Conservation (phyloP, 2,888 invertebrate species). For the Xylota sylvarum region DNA sequence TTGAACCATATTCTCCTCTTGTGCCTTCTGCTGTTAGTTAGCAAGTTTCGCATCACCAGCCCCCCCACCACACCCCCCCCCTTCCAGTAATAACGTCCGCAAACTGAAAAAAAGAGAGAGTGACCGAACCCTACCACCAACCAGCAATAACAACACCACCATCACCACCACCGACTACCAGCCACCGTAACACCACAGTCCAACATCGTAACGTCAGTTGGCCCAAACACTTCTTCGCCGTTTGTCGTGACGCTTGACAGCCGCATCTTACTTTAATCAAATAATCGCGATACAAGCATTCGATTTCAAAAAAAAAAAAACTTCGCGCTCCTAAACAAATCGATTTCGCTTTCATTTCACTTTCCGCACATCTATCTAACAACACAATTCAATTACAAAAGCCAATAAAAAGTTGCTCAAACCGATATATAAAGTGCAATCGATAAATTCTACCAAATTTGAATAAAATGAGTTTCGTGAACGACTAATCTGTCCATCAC, state of each 20-base stretch:
- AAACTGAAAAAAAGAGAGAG: constrained; percentile 71
- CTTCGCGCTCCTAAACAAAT: constrained; percentile 53
- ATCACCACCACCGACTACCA: constrained; percentile 47
- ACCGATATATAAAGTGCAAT: constrained; percentile 6
- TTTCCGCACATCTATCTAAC: constrained; percentile 22
- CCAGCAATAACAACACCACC: constrained; percentile 13
- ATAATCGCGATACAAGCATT: constrained; percentile 48
- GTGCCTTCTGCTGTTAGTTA: constrained; percentile 32
- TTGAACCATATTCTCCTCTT: constrained; percentile 30
- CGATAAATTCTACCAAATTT: constrained; percentile 66
- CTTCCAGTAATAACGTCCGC: constrained; percentile 23
- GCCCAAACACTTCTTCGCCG: constrained; percentile 70
- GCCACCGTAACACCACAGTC: constrained; percentile 58
- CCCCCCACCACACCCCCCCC: neutral
- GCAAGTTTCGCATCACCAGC: constrained; percentile 17
- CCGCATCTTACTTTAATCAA: constrained; percentile 31
- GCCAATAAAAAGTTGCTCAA: no score
- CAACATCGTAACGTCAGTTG: constrained; percentile 69
- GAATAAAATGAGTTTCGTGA: constrained; percentile 60
- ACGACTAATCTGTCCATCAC: constrained; percentile 41
- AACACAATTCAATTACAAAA: constrained; percentile 32
- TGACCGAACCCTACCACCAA: constrained; percentile 65
- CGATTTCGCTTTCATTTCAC: constrained; percentile 71
- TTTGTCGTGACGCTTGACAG: constrained; percentile 42
- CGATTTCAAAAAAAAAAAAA: constrained; percentile 30